Evolutionary conservation across 2,888 invertebrate species (phyloP).

Genomic region (Conomelus anceps): DNA sequence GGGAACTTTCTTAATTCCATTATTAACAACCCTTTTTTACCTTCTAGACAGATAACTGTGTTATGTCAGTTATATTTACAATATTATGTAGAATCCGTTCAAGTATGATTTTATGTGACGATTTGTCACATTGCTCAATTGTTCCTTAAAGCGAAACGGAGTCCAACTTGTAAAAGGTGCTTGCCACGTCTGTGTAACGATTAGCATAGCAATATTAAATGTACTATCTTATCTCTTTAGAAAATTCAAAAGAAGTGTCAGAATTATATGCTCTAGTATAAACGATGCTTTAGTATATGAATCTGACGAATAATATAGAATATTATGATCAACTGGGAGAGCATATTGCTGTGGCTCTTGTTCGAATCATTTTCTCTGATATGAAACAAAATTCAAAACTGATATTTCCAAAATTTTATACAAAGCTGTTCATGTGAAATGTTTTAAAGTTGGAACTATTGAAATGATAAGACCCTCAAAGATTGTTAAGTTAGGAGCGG

Average conservation of each 20-base stretch:
- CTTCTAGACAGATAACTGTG: background rate
- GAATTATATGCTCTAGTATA: background rate
- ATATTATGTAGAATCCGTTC: background rate
- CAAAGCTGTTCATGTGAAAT: too few relatives aligned
- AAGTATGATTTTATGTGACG: background rate
- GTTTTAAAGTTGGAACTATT: too few relatives aligned
- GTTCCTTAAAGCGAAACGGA: conserved; percentile 1
- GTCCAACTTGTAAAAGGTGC: conserved; percentile 24
- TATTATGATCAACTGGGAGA: background rate
- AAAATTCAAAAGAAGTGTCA: background rate
- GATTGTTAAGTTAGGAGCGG: too few relatives aligned
- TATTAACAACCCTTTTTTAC: too few relatives aligned
- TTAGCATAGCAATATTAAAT: conserved; percentile 25
- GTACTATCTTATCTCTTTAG: conserved; percentile 12
- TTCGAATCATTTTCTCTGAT: background rate
- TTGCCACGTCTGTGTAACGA: conserved; percentile 24
- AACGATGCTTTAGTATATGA: background rate
- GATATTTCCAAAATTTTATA: background rate
- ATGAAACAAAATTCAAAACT: background rate
- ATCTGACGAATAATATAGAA: background rate
- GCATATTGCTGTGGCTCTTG: background rate
- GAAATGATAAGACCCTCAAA: too few relatives aligned
- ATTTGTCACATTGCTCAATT: conserved; percentile 24
- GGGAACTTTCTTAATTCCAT: too few relatives aligned
- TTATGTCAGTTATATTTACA: background rate